Base-by-base conservation (phyloP, 2,113 vertebrate species). In the Menura novaehollandiae region DNA sequence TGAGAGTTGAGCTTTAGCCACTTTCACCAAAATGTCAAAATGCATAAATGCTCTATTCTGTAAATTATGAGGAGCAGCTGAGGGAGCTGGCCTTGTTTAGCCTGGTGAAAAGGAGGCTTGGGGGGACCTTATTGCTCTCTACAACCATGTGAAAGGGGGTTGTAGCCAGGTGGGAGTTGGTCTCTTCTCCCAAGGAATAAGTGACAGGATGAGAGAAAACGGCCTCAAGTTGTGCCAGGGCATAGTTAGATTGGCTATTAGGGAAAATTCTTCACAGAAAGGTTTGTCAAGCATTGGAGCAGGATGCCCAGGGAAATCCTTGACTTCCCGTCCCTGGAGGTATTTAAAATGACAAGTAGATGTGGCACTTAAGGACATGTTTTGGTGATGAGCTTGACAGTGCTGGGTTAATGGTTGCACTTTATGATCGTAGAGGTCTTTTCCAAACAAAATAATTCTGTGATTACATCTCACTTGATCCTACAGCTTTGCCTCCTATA, bases 131-230 rank as follows among this genome's bases (percentile, higher is more conserved):
- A 6, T 35, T 10, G 13, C 8, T 55, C 16, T 55, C 12, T 43
- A 23, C 3, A 69, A 7, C 15, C 32, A 3, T 26, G 17, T 43
- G 41, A 43, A 69, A 49, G 4, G 47, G 32, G 15, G 6, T 1
- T 19, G 30, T 12, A 49, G n/a, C 5, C 11, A 9, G 47, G 8
- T 46, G 30, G 7, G 6, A 7, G 7, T 22, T 5, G 1, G 4
- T 10, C 30, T 16, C 63, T 76, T 55, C 21, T 37, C 24, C 35
- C 26, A 69, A 4, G 6, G 7, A 32, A 41, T 9, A 24, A 46
- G 23, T 17, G 30, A 44, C 6, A 41, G 30, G 30, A 76, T 47
- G 62, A 41, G 28, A 83, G 18, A 28, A 58, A 51, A 51, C 16
- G 68, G 17, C 20, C 17, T 35, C 30, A 32, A 8, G 14, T 9